Conservation (phyloP, 2,888 invertebrate genomes). For the Amphipoea oculea region DNA sequence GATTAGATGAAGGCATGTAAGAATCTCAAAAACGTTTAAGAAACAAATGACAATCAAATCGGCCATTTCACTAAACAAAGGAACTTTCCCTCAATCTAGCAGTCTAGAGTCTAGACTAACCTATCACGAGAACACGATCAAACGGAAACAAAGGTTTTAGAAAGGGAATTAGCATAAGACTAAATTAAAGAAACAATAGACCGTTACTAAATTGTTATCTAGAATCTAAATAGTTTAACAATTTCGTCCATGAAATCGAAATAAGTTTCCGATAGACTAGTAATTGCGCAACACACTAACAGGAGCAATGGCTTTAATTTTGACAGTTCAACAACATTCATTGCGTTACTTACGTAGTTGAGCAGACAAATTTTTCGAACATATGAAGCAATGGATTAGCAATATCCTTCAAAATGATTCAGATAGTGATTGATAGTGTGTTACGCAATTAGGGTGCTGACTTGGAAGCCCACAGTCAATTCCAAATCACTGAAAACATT, state of each 20-base stretch:
- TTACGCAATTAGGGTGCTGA: no score
- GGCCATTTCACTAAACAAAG: neutral
- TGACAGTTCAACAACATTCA: no score
- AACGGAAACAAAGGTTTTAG: conserved; percentile 36
- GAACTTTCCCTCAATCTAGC: conserved; percentile 39
- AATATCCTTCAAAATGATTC: no score
- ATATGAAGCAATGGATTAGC: no score
- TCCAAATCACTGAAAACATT: neutral
- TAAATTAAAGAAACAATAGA: conserved; percentile 18
- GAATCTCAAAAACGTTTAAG: neutral
- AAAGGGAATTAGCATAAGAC: conserved; percentile 36
- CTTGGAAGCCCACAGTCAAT: neutral
- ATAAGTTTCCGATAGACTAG: no score
- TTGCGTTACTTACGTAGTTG: no score
- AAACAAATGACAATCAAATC: conserved; percentile 15
- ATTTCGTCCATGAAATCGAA: no score
- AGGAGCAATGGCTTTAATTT: no score
- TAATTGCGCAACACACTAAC: no score
- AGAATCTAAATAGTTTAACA: neutral
- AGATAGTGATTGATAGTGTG: no score
- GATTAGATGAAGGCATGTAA: neutral
- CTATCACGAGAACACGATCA: conserved; percentile 43
- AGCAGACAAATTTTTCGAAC: no score
- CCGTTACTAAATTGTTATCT: conserved; percentile 11
- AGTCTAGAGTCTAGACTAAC: conserved; percentile 24